Evolutionary conservation across 2,888 invertebrate species (phyloP), one percentile per base, ranked within the genome.

Genomic region (Mystacides longicornis): DNA sequence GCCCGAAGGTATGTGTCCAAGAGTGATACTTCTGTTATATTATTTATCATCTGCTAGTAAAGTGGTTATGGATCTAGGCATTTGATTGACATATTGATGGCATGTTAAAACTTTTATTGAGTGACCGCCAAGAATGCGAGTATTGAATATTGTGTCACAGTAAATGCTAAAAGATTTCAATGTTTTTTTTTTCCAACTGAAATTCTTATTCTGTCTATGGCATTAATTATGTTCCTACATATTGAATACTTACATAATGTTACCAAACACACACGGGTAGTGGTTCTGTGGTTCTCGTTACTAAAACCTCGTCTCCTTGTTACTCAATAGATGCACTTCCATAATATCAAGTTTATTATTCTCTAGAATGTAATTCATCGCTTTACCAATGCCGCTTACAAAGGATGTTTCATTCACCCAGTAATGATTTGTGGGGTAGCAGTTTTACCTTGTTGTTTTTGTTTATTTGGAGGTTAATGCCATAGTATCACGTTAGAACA

Each of bases 1-100:
- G 91, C 89, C 90, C 65, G 89, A 90, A 82, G 87, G 87, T 87
- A 81, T 85, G 85, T 77, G 46, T 42, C 18, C 43, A 27, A 31
- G 31, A 18, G 21, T 54, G n/a, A 21, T 43, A 31, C 52, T 45
- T 43, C n/a, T n/a, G 43, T 54, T 45, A 23, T 51, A 45, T 46
- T 46, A 4, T 20, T 43, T 55, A 47, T 57, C 46, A 18, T 62
- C 47, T 58, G 60, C 62, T 60, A 60, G 60, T 56, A 58, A 49
- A 58, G 55, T 62, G 59, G 59, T 60, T 60, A 60, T 60, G 62
- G 60, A 58, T 60, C 55, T 61, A 60, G 59, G 58, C 59, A 61
- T 57, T 61, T 55, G 59, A 59, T 57, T 61, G 57, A 57, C 48
- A 59, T 59, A 61, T 59, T 61, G 61, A 59, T 56, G 61, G 61